Conservation (phyloP, 2,888 invertebrate genomes). For the Amblyjoppa fuscipennis region DNA sequence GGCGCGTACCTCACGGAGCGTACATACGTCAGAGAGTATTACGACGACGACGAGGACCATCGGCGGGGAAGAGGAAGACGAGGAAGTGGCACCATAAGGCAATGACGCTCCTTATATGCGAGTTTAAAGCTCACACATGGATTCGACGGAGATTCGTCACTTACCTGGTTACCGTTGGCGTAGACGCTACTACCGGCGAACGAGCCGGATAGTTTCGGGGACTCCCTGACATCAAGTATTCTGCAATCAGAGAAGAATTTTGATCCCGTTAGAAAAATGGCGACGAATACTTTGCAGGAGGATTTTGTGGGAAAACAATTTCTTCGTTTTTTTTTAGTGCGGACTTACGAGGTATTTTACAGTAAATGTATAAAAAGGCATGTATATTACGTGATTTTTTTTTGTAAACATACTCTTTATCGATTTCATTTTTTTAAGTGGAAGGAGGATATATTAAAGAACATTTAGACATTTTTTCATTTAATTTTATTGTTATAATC, state of each 20-base stretch:
- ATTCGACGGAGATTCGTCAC: constrained; percentile 54
- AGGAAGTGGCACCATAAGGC: constrained; percentile 5
- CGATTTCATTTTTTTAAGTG: too few relatives aligned
- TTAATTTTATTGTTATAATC: too few relatives aligned
- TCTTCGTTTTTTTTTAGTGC: background rate
- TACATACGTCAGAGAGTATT: constrained; percentile 52
- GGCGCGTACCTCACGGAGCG: constrained; percentile 28
- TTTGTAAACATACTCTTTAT: too few relatives aligned
- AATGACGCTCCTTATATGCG: constrained; percentile 35
- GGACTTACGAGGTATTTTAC: too few relatives aligned
- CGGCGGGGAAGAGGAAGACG: background rate
- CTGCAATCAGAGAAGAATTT: constrained; percentile 76
- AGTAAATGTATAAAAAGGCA: too few relatives aligned
- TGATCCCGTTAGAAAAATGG: constrained; percentile 2
- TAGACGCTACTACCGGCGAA: constrained; percentile 81
- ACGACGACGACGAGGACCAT: constrained; percentile 19
- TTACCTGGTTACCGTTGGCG: constrained; percentile 81
- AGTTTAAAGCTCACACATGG: constrained; percentile 29
- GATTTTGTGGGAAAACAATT: background rate
- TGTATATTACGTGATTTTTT: too few relatives aligned
- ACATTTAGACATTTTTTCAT: too few relatives aligned
- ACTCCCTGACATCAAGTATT: constrained; percentile 84
- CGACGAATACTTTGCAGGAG: background rate
- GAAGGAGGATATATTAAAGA: too few relatives aligned
- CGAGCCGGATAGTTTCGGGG: constrained; percentile 83